These are phyloP conservation scores for Onychorhynchus coronatus DNA, from an alignment of 2,113 vertebrate species.

Conservation along the genomic window DNA sequence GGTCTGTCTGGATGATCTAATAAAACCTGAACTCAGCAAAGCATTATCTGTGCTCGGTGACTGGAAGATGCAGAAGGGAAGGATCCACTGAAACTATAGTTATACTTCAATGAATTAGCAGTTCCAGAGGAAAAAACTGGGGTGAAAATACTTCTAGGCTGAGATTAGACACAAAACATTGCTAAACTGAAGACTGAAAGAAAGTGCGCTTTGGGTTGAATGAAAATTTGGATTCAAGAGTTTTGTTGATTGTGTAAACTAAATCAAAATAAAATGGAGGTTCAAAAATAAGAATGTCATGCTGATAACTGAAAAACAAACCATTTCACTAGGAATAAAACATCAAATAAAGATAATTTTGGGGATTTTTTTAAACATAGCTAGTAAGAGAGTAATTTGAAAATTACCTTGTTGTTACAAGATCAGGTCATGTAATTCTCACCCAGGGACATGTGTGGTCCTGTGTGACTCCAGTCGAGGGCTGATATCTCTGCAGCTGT, in stretches of 20 bases:
- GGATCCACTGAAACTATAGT: background rate
- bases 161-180: background rate
- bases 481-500: background rate
- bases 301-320: background rate
- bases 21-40: background rate
- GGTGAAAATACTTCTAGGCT: background rate
- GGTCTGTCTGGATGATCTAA: background rate
- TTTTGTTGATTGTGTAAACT: background rate
- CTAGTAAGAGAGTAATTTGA: background rate
- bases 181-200: background rate
- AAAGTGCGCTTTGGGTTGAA: background rate
- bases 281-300: background rate
- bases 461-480: background rate
- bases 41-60: background rate
- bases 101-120: background rate
- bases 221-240: background rate
- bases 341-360: background rate
- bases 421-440: background rate
- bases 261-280: background rate
- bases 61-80: background rate
- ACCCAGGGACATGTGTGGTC: background rate
- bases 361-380: background rate
- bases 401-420: background rate
- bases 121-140: background rate
- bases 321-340: background rate